These are phyloP conservation scores for Lycia hirtaria DNA, from an alignment of 2,888 invertebrate species.

Conservation along the genomic window DNA sequence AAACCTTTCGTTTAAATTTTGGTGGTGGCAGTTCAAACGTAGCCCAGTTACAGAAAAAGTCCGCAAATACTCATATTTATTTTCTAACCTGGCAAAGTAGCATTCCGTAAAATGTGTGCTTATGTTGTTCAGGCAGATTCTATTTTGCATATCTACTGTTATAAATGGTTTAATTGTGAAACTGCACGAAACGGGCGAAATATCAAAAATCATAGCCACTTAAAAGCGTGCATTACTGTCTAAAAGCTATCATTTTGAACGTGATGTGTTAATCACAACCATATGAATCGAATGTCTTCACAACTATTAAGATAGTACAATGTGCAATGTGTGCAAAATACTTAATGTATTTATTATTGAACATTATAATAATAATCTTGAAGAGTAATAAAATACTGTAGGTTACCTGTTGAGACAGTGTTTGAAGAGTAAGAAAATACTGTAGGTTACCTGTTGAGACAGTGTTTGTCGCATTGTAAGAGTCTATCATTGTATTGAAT, in stretches of 20 bases:
- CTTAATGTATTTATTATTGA: background rate
- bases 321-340: slow-evolving; percentile 2
- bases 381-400: background rate
- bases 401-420: background rate
- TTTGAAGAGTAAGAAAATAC: background rate
- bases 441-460: background rate
- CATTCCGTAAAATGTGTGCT: too few species aligned
- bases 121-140: background rate
- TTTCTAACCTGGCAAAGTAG: too few species aligned
- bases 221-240: slow-evolving; percentile 5
- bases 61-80: too few species aligned
- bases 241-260: slow-evolving; percentile 12
- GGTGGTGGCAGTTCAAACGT: too few species aligned
- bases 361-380: background rate
- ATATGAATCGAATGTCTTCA: slow-evolving; percentile 6
- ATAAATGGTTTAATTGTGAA: background rate
- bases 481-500: too few species aligned
- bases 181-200: background rate
- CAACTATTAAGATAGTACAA: slow-evolving; percentile 4
- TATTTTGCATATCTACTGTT: background rate
- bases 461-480: too few species aligned
- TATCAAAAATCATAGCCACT: slow-evolving; percentile 10
- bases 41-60: too few species aligned
- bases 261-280: slow-evolving; percentile 11
- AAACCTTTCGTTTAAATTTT: too few species aligned